Evolutionary conservation across 2,888 invertebrate species (phyloP).

Genomic region (Peribatodes rhomboidaria): DNA sequence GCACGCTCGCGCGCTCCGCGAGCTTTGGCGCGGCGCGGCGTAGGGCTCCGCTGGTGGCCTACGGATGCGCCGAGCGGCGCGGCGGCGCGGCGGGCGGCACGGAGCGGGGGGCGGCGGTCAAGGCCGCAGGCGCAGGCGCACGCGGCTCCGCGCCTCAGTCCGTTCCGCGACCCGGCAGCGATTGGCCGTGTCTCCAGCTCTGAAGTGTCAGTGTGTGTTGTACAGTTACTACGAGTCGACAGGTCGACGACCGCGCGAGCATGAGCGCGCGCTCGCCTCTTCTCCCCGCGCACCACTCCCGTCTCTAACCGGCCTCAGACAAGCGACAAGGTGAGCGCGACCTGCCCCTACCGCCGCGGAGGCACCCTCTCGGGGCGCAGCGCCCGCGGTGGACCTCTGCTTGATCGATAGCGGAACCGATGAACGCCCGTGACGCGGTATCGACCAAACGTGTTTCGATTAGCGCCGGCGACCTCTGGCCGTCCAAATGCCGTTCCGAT

Average conservation of each 20-base stretch:
- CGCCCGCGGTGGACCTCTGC: constrained; percentile 14
- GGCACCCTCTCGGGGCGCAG: neutral
- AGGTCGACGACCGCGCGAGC: constrained; percentile 80
- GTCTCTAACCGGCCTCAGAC: constrained; percentile 51
- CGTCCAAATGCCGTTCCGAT: constrained; percentile 23
- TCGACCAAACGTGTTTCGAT: constrained; percentile 30
- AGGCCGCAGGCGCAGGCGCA: constrained; percentile 73
- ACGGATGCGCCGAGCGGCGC: constrained; percentile 22
- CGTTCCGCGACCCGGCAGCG: constrained; percentile 45
- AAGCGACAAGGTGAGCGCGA: constrained; percentile 65
- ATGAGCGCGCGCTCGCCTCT: constrained; percentile 70
- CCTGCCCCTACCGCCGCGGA: constrained; percentile 33
- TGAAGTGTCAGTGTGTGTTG: constrained; percentile 58
- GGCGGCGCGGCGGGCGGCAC: constrained; percentile 36
- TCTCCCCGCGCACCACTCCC: constrained; percentile 59
- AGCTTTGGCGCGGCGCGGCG: constrained; percentile 25
- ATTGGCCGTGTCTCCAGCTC: constrained; percentile 30
- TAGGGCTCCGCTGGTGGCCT: constrained; percentile 11
- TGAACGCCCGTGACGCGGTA: constrained; percentile 8
- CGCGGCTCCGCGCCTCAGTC: constrained; percentile 52
- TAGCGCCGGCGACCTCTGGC: constrained; percentile 17
- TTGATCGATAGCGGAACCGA: constrained; percentile 29
- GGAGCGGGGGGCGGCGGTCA: constrained; percentile 65
- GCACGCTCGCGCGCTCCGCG: constrained; percentile 11
- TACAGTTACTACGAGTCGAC: constrained; percentile 63